Base-by-base conservation (phyloP, 2,797 vertebrate species). In the Morelia viridis region DNA sequence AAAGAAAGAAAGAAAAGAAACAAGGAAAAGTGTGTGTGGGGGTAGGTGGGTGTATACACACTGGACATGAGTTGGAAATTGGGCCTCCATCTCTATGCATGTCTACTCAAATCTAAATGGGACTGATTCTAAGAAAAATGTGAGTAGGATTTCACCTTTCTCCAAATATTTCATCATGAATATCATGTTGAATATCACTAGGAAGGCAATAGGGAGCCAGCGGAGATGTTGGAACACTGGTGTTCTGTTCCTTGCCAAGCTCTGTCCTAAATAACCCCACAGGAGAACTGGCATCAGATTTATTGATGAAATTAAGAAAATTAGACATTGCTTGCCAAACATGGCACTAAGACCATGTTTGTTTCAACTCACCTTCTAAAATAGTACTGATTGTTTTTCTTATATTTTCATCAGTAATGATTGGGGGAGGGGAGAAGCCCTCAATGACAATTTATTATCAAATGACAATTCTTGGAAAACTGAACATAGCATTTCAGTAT, bases 401-500 rank as follows among this genome's bases (percentile, higher is more conserved):
- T 85, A 58, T 92, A 1, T 7, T 91, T 87, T 56, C 92, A 64
- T 46, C n/a, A 85, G n/a, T 90, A 93, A 86, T 83, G 2, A 1
- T 6, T 10, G 0, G 13, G 41, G 28, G 0, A 26, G 41, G 0
- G 5, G 41, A 83, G 12, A 28, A 2, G 92, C 89, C 0, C 24
- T 85, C 92, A 91, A 65, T 80, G 12, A 41, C 24, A 53, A 88
- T 85, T 87, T 83, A 76, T 89, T 93, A 65, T 90, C 35, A 68
- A 90, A 87, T 91, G 89, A 92, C 90, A 91, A 91, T 89, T 84
- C 89, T 93, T 90, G 58, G 53, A 64, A 19, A 57, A 93, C 28
- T 28, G 17, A 22, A 31, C 53, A 92, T 91, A 22, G 31, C 26
- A 91, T 89, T 26, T 94, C n/a, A 90, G 88, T 6, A 31, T 92